Evolutionary conservation across 2,113 vertebrate species (phyloP).

Genomic region (Channa maculata): DNA sequence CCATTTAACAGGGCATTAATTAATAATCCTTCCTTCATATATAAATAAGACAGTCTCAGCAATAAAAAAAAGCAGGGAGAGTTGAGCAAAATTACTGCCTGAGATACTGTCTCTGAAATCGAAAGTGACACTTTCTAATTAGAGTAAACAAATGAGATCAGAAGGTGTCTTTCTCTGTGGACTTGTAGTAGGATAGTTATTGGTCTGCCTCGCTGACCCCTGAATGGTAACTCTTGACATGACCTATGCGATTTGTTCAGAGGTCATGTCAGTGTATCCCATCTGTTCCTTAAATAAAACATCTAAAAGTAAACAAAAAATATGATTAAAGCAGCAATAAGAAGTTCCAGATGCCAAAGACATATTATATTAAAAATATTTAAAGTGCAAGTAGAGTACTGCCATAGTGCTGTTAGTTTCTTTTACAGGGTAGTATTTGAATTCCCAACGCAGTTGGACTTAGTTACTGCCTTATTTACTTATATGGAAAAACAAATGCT

Average conservation of each 20-base stretch:
- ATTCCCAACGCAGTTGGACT: too few relatives aligned
- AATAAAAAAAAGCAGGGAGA: slow-evolving; percentile 47
- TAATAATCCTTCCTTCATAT: slow-evolving; percentile 67
- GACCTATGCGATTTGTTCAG: slow-evolving; percentile 24
- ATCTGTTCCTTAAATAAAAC: slow-evolving; percentile 9
- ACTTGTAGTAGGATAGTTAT: slow-evolving; percentile 34
- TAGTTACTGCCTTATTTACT: not conserved
- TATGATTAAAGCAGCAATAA: not conserved
- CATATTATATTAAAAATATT: not conserved
- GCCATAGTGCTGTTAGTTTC: too few relatives aligned
- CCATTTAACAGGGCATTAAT: slow-evolving; percentile 61
- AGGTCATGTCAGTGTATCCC: slow-evolving; percentile 22
- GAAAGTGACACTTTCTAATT: slow-evolving; percentile 79
- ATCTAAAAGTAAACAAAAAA: not conserved
- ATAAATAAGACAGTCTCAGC: slow-evolving; percentile 49
- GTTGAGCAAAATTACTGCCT: slow-evolving; percentile 47
- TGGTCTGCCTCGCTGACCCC: slow-evolving; percentile 42
- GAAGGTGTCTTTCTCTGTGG: slow-evolving; percentile 52
- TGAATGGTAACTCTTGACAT: slow-evolving; percentile 31
- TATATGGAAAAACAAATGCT: not conserved
- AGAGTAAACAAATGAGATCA: slow-evolving; percentile 72
- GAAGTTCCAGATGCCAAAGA: not conserved
- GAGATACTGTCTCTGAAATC: slow-evolving; percentile 66
- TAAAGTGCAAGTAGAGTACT: too few relatives aligned
- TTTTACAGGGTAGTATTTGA: too few relatives aligned